Evolutionary conservation across 2,888 invertebrate genomes (phyloP).

Genomic region (Chrysopilus asiliformis): DNA sequence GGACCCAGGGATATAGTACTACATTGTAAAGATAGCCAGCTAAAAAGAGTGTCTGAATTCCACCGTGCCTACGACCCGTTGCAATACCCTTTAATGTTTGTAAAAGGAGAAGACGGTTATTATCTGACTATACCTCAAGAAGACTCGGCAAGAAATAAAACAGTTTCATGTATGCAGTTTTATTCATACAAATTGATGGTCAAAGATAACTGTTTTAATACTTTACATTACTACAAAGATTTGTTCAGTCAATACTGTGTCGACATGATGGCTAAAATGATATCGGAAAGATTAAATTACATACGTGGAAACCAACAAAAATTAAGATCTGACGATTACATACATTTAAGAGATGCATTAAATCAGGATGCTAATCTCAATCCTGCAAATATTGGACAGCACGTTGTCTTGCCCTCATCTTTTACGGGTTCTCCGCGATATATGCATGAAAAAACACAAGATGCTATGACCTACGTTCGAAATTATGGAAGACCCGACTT

Average conservation of each 20-base stretch:
- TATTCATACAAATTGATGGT: constrained; percentile 11
- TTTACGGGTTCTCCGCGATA: constrained; percentile 3
- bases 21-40: not conserved
- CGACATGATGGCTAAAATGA: constrained; percentile 22
- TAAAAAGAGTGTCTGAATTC: not conserved
- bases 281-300: constrained; percentile 19
- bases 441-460: not conserved
- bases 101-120: too few relatives aligned
- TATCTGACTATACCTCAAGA: too few relatives aligned
- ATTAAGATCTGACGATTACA: constrained; percentile 7
- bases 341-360: not conserved
- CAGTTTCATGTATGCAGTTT: constrained; percentile 8
- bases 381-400: constrained; percentile 8
- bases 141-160: too few relatives aligned
- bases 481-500: not conserved
- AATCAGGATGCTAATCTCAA: constrained; percentile 12
- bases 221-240: constrained; percentile 11
- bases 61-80: not conserved
- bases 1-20: constrained; percentile 1
- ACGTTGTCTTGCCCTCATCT: constrained; percentile 10
- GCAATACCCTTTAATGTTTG: too few relatives aligned
- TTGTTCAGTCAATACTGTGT: constrained; percentile 22
- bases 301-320: constrained; percentile 19
- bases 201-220: constrained; percentile 5
- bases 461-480: not conserved